A percentile compares a stretch with the other conserved stretches of the same genome.
Conservation (phyloP, 2,113 vertebrate species). For the Chamaea fasciata region DNA sequence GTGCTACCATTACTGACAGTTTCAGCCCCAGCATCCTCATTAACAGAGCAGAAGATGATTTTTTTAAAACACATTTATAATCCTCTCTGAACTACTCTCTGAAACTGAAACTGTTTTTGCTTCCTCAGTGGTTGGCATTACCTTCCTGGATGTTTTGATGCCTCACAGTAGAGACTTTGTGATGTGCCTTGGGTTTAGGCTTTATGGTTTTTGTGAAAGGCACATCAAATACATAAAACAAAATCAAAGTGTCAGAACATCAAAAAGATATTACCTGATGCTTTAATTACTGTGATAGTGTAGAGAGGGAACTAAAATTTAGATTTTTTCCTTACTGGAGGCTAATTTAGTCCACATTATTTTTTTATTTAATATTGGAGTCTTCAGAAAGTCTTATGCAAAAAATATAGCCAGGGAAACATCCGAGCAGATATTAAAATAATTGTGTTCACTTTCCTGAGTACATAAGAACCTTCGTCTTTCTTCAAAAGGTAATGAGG, state of each 20-base stretch:
- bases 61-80: neutral
- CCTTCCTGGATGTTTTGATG: conserved; percentile 9
- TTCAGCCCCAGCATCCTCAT: neutral
- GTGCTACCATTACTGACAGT: neutral
- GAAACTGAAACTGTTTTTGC: neutral
- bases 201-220: neutral
- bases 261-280: neutral
- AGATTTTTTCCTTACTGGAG: neutral
- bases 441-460: neutral
- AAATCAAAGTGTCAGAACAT: neutral
- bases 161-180: neutral
- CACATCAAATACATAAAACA: neutral
- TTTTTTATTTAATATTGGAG: neutral
- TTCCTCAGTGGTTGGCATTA: neutral
- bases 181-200: neutral
- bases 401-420: neutral
- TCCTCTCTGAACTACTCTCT: neutral
- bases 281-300: neutral
- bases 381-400: neutral
- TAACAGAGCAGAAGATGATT: neutral
- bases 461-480: neutral
- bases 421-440: neutral
- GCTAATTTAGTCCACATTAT: neutral
- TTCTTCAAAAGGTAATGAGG: neutral
- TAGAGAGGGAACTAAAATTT: neutral